Evolutionary conservation across 1,140 invertebrate species (phyloP), one percentile per base, ranked within the genome.

Genomic region (Temnothorax longispinosus): DNA sequence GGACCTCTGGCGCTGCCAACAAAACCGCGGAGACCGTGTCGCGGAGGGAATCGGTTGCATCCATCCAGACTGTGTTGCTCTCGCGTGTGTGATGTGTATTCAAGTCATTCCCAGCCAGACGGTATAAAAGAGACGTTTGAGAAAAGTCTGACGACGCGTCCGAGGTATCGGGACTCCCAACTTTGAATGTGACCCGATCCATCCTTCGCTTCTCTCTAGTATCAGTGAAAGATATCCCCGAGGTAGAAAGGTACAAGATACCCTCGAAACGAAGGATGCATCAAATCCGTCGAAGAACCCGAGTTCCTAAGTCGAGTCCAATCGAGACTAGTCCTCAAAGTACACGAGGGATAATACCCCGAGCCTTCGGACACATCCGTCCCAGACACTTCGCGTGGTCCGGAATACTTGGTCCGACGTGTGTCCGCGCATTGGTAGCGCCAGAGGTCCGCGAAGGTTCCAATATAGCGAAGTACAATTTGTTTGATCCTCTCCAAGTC

Each of bases 401-500:
- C 35, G 18, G n/a, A 58, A 15, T 41, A 75, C 27, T 84, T 84
- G 69, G 54, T 47, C 41, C 67, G 27, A 72, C 78, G 54, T 44
- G 8, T 21, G 7, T 62, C n/a, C 65, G 77, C 78, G 77, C 72
- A 71, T 54, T 72, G 89, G 69, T 38, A 87, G 87, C 89, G 86
- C 87, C 89, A 87, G 87, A 87, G 87, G 64, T 50, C 65, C 77
- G 78, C 82, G 85, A 86, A 41, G 21, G 72, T 89, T 62, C 71
- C 56, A 89, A 90, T 64, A 84, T 87, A 93, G 86, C 90, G 87
- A 88, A 87, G 88, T 89, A 91, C 88, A 91, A 91, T 92, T 91
- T 88, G 62, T 91, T 87, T 92, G 92, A 91, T 94, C 93, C 90
- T 85, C 89, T 93, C 90, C 93, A 92, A 94, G 90, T 93, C 90